phyloP scores from a whole-genome alignment of 2,797 vertebrate species.

The Pitangus sulphuratus region DNA sequence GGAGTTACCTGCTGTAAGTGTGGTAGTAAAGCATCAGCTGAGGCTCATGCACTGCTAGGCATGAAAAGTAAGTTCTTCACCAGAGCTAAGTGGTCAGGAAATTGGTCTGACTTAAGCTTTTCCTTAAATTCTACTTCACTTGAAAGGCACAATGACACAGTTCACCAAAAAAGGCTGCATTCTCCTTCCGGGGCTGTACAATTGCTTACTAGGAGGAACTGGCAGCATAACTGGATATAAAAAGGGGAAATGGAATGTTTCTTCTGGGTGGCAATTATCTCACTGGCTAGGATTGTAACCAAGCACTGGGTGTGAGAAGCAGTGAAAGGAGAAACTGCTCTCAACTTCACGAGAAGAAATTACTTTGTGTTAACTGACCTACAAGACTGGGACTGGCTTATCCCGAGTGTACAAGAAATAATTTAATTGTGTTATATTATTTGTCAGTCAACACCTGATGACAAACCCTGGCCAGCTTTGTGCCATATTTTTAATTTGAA shows the following conservation, averaged over 20 bases:
- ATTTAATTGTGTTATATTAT: not conserved
- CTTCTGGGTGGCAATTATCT: constrained; percentile 59
- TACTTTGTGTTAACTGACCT: constrained; percentile 18
- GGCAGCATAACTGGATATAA: constrained; percentile 60
- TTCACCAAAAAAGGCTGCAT: constrained; percentile 22
- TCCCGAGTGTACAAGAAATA: not conserved
- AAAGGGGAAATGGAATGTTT: constrained; percentile 68
- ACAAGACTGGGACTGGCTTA: not conserved
- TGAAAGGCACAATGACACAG: not conserved
- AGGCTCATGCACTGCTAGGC: not conserved
- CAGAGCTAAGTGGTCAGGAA: not conserved
- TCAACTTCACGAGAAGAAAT: constrained; percentile 10
- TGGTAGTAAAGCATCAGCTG: not conserved
- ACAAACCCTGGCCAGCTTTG: not conserved
- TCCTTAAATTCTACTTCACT: constrained; percentile 21
- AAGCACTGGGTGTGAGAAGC: constrained; percentile 49
- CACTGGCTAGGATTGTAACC: constrained; percentile 69
- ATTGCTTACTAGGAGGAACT: constrained; percentile 47
- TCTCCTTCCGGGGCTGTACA: constrained; percentile 27
- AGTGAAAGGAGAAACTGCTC: constrained; percentile 40
- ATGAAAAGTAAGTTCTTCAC: not conserved
- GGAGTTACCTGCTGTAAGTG: not conserved
- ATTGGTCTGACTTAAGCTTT: not conserved
- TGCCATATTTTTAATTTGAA: not conserved
- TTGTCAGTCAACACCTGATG: not conserved